Conservation (phyloP, 2,888 invertebrate genomes). For the Gisinianus flammeolus region DNA sequence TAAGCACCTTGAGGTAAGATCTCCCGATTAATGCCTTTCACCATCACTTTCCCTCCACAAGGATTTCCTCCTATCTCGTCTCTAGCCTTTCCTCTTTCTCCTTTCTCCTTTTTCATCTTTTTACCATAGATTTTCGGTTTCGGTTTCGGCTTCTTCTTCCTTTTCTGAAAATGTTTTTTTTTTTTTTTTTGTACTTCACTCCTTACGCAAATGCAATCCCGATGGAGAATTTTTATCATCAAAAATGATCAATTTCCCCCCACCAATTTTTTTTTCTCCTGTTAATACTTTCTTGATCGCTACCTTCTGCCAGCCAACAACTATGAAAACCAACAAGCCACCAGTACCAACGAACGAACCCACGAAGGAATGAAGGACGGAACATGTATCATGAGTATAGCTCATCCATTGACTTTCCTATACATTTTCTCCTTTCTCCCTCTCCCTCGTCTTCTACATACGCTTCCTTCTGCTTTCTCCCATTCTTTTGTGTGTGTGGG, state of each 20-base stretch:
- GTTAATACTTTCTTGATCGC: not conserved
- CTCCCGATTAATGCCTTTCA: conserved; percentile 43
- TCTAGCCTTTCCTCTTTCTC: not conserved
- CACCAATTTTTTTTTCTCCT: not conserved
- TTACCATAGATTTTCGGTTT: too few species aligned
- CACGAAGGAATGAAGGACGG: too few species aligned
- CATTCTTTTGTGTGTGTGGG: too few species aligned
- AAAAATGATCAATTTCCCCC: not conserved
- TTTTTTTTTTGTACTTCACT: not conserved
- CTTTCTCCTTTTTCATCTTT: not conserved
- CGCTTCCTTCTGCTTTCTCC: too few species aligned
- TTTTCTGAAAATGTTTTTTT: too few species aligned
- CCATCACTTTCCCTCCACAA: conserved; percentile 34
- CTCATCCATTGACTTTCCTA: not conserved
- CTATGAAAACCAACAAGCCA: too few species aligned
- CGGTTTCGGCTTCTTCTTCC: too few species aligned
- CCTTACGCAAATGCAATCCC: not conserved
- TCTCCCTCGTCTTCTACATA: not conserved
- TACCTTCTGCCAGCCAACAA: not conserved
- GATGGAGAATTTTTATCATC: not conserved
- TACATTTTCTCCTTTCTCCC: not conserved
- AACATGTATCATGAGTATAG: not conserved
- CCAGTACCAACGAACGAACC: too few species aligned
- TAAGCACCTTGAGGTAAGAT: conserved; percentile 44
- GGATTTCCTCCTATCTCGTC: conserved; percentile 18